Percentiles rank a stretch among this genome's conserved stretches.
phyloP scores from a whole-genome alignment of 1,140 invertebrate genomes.

The Zaprionus africanus region DNA sequence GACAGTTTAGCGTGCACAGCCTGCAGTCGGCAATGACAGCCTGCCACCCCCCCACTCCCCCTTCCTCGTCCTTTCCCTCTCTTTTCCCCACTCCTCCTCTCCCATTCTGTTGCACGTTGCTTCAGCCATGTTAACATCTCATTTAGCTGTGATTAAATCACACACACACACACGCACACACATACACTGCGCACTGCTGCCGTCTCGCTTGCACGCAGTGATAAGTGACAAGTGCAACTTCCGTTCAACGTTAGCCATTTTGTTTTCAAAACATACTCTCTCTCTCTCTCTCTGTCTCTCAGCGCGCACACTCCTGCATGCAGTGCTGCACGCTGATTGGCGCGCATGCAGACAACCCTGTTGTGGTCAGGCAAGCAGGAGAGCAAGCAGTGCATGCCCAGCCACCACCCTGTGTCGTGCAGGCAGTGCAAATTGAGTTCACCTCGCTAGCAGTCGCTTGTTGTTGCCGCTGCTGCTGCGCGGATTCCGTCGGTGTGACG shows the following conservation, averaged over 20 bases:
- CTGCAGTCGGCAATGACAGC: conserved; percentile 40
- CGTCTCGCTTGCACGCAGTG: conserved; percentile 43
- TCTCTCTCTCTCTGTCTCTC: conserved; percentile 23
- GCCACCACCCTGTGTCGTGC: conserved; percentile 5
- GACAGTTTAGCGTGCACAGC: conserved; percentile 73
- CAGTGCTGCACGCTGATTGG: conserved; percentile 61
- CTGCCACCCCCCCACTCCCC: background rate
- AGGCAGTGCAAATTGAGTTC: background rate
- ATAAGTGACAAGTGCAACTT: conserved; percentile 46
- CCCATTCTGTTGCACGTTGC: background rate
- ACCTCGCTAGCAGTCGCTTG: background rate
- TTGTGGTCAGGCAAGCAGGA: background rate
- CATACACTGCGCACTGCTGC: conserved; percentile 12
- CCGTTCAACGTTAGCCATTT: conserved; percentile 67
- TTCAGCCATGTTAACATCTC: conserved; percentile 38
- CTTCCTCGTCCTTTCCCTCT: background rate
- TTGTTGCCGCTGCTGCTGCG: background rate
- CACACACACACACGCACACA: conserved; percentile 10
- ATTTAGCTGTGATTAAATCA: conserved; percentile 56
- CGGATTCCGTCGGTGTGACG: background rate
- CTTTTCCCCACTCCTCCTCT: background rate
- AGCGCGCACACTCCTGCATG: conserved; percentile 45
- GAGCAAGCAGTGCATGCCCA: background rate
- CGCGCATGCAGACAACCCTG: background rate
- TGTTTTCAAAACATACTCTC: conserved; percentile 60